A percentile compares a stretch with the other conserved stretches of the same genome.
These are phyloP conservation scores for Labroides dimidiatus DNA, from an alignment of 2,797 vertebrate genomes.

Conservation along the genomic window DNA sequence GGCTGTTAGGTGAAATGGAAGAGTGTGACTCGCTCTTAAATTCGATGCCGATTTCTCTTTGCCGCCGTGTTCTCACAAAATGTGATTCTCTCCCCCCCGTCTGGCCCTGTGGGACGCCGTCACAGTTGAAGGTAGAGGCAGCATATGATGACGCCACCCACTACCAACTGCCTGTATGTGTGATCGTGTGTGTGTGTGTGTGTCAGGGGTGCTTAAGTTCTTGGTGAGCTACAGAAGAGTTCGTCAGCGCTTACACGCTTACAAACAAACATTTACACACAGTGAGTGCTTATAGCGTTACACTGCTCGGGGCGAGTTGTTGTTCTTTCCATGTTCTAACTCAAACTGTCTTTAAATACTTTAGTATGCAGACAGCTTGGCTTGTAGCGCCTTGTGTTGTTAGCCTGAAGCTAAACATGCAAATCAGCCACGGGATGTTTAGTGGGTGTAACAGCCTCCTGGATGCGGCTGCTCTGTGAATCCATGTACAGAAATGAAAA, in stretches of 20 bases:
- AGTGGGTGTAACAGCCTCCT: not conserved
- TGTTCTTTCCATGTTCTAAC: constrained; percentile 50
- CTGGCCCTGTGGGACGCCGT: constrained; percentile 37
- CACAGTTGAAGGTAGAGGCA: constrained; percentile 48
- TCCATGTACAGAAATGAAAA: not conserved
- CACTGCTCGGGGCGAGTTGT: constrained; percentile 34
- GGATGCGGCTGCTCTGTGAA: not conserved
- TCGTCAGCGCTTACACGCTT: constrained; percentile 44
- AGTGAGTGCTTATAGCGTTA: constrained; percentile 30
- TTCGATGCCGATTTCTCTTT: constrained; percentile 35
- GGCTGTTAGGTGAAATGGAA: constrained; percentile 4
- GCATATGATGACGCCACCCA: constrained; percentile 41
- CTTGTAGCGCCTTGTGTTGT: constrained; percentile 13
- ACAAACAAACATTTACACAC: constrained; percentile 29
- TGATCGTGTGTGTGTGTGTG: constrained; percentile 10
- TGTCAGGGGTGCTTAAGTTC: constrained; percentile 35
- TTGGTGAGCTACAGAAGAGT: constrained; percentile 48
- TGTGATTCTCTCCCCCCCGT: constrained; percentile 40
- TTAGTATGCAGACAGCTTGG: constrained; percentile 32
- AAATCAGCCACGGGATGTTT: constrained; percentile 36
- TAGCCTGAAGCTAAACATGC: constrained; percentile 50
- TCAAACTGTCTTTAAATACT: constrained; percentile 41
- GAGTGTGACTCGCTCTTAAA: constrained; percentile 10
- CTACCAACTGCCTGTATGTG: constrained; percentile 11
- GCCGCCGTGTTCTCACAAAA: constrained; percentile 22